A percentile compares a stretch with the other conserved stretches of the same genome.
Evolutionary conservation across 2,797 vertebrate genomes (phyloP).

Genomic region (Melanotaenia trifasciata): DNA sequence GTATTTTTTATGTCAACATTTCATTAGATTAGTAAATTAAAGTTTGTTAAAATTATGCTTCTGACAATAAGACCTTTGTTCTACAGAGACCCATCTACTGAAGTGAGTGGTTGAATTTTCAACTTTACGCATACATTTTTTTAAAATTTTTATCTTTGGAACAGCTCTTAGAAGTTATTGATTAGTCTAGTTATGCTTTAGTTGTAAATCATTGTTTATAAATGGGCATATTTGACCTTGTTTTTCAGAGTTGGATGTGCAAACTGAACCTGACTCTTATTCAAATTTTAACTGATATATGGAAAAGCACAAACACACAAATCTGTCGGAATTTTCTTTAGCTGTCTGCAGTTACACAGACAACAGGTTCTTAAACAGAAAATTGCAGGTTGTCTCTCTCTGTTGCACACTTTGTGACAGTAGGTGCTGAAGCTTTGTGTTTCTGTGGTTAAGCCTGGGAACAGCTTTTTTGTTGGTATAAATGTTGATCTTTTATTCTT

Average conservation of each 20-base stretch:
- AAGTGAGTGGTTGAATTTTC: constrained; percentile 1
- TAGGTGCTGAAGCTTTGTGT: constrained; percentile 3
- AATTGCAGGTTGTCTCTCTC: neutral
- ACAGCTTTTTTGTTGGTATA: neutral
- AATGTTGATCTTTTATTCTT: neutral
- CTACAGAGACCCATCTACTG: constrained; percentile 13
- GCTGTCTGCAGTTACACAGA: constrained; percentile 7
- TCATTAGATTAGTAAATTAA: constrained; percentile 19
- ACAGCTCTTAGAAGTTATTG: constrained; percentile 50
- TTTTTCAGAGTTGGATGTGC: neutral
- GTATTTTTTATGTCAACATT: constrained; percentile 5
- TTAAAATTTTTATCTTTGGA: constrained; percentile 1
- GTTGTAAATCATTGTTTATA: constrained; percentile 39
- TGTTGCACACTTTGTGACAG: constrained; percentile 1
- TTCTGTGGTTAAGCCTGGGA: neutral
- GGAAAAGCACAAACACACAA: neutral
- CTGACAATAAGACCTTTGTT: constrained; percentile 11
- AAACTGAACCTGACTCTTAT: constrained; percentile 1
- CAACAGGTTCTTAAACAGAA: constrained; percentile 20
- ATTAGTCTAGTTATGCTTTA: constrained; percentile 43
- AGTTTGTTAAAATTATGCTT: constrained; percentile 5
- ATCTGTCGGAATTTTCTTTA: constrained; percentile 18
- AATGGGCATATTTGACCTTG: constrained; percentile 3
- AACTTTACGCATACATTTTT: constrained; percentile 1
- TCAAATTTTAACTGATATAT: constrained; percentile 12